phyloP scores from a whole-genome alignment of 2,113 vertebrate genomes.

The Montifringilla adamsi region DNA sequence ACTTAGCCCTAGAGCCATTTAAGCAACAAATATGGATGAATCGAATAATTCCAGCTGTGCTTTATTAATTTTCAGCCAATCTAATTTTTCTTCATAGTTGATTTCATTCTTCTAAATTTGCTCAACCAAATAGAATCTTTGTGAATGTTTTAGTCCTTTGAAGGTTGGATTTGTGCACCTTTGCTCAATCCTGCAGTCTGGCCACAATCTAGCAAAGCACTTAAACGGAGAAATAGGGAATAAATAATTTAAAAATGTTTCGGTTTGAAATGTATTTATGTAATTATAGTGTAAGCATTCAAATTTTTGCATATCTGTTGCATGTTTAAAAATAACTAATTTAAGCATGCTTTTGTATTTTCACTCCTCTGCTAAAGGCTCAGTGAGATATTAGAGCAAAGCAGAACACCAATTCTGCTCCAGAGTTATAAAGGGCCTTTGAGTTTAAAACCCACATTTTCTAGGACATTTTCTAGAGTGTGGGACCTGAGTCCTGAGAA shows the following conservation, averaged over 20 bases:
- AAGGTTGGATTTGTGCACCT: constrained; percentile 35
- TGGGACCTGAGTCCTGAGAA: not conserved
- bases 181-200: not conserved
- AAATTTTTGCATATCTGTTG: not conserved
- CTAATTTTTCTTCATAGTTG: constrained; percentile 57
- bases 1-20: constrained; percentile 62
- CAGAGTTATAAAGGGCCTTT: not conserved
- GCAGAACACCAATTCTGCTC: not conserved
- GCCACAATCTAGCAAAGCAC: constrained; percentile 15
- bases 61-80: constrained; percentile 65
- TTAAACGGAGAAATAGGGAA: not conserved
- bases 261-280: constrained; percentile 31
- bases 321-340: constrained; percentile 14
- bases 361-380: not conserved
- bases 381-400: not conserved
- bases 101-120: constrained; percentile 55
- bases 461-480: not conserved
- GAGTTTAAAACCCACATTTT: not conserved
- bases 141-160: constrained; percentile 16
- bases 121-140: constrained; percentile 6
- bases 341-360: not conserved
- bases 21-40: constrained; percentile 61
- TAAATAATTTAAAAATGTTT: constrained; percentile 28
- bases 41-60: constrained; percentile 64
- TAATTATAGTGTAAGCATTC: constrained; percentile 6